Base-by-base conservation (phyloP, 2,888 invertebrate genomes). In the Tetragonisca angustula region DNA sequence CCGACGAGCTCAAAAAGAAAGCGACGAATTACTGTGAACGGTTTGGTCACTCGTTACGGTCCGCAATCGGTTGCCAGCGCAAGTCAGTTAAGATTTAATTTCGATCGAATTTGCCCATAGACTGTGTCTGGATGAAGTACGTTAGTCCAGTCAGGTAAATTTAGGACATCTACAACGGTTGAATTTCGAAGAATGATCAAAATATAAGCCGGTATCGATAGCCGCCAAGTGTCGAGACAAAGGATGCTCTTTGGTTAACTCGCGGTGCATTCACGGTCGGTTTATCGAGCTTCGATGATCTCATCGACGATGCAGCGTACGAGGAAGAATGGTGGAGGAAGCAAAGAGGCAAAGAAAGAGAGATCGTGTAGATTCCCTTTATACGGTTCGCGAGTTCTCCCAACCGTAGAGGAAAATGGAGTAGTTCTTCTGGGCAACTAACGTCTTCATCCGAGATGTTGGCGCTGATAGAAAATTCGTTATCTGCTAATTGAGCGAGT, bases 361-460 rank as follows among this genome's bases (percentile, higher is more conserved):
- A 88, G 80, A 67, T 56, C 27, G 61, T 52, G 64, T 13, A 54
- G 67, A 59, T 56, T 65, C 79, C 64, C 76, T 87, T 86, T 86
- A 83, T 81, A 65, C 79, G 21, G 54, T 50, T 36, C n/a, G 52
- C 49, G 59, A 76, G 84, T 79, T 81, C 74, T 81, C 74, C 67
- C 69, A 68, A 59, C 75, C 70, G 79, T 79, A 87, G 87, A 85
- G 83, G 81, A 49, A 84, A 83, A 87, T 78, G 50, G 72, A 83
- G 77, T 79, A 76, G 82, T 81, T 80, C 56, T 43, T 43, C 79
- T 78, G 17, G 17, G 61, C 24, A 27, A 19, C 24, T 4, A 27
- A 17, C 17, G 15, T 61, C 61, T 27, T 61, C 24, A 17, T 9
- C 27, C 6, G 17, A 61, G 24, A 61, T 17, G 61, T 27, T 43